Percentiles rank a stretch among this genome's conserved stretches.
Conservation (phyloP, 1,140 invertebrate species). For the Wasmannia auropunctata region DNA sequence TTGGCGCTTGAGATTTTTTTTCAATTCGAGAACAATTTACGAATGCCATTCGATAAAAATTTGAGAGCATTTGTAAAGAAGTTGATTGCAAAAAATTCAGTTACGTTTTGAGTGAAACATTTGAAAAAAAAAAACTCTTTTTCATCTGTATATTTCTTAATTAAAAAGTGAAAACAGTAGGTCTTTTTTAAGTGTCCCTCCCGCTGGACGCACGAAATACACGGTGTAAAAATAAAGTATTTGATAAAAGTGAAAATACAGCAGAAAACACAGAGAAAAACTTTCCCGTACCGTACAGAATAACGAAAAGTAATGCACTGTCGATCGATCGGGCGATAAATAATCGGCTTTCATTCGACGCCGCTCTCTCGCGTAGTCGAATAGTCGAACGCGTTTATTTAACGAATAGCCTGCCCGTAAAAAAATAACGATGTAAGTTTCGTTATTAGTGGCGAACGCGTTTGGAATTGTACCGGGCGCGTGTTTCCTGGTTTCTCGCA, state of each 20-base stretch:
- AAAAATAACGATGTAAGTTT: conserved; percentile 48
- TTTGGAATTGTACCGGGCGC: neutral
- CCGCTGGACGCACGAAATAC: neutral
- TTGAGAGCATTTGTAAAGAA: neutral
- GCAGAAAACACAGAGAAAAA: neutral
- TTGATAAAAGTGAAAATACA: neutral
- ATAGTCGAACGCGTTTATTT: conserved; percentile 21
- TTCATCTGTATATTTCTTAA: neutral
- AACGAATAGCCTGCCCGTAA: neutral
- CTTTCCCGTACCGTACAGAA: neutral
- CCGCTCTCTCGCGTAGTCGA: neutral
- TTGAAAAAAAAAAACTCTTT: neutral
- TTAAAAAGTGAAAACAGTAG: neutral
- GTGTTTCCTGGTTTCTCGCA: neutral
- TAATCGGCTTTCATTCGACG: neutral
- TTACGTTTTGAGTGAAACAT: conserved; percentile 9
- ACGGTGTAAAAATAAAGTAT: neutral
- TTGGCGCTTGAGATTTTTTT: neutral
- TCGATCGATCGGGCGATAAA: conserved; percentile 23
- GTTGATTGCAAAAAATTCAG: neutral
- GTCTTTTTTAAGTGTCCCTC: neutral
- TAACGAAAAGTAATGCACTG: neutral
- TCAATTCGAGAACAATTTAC: neutral
- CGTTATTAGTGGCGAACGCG: neutral
- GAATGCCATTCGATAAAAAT: neutral